Base-by-base conservation (phyloP, 2,888 invertebrate genomes). In the Hecatera dysodea region DNA sequence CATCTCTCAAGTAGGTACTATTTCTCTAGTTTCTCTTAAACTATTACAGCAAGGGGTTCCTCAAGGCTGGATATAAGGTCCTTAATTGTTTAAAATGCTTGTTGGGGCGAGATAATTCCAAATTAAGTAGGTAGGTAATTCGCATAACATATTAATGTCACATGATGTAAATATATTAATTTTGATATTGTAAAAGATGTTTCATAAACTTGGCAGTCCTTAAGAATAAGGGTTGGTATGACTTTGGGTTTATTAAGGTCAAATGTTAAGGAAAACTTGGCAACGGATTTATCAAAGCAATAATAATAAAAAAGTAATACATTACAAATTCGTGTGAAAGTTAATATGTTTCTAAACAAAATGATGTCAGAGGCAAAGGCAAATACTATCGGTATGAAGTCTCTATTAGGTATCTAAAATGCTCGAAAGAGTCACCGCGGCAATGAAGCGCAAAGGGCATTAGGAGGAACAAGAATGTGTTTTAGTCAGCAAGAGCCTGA, bases 1-100 rank as follows among this genome's bases (percentile, higher is more conserved):
- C 53, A 83, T 66, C 6, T 62, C 42, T 19, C 44, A 22, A 57
- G n/a, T n/a, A n/a, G n/a, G n/a, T n/a, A 36, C 36, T n/a, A 46
- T 44, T 22, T 42, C 68, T 36, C 46, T 19, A 55, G n/a, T 80
- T 69, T 77, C 60, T 78, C 64, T 64, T 48, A 53, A 39, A 78
- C 27, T 50, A 61, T 52, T 62, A n/a, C 7, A 64, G 48, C n/a
- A 42, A 19, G 22, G 7, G 19, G 44, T 39, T 70, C 15, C 1
- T 69, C 44, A 59, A 33, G 42, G 48, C 4, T 27, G n/a, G 3
- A 46, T 48, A 0, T 57, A 42, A 7, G 39, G 70, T 39, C 17
- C n/a, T 44, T 39, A n/a, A 44, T 36, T 67, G 22, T 29, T 56
- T 12, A 11, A 11, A 5, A 22, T 36, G 0, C 50, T 52, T 27